Percentiles rank a stretch among this genome's conserved stretches.
phyloP scores from a whole-genome alignment of 2,113 vertebrate species.

The Hippocampus comes region DNA sequence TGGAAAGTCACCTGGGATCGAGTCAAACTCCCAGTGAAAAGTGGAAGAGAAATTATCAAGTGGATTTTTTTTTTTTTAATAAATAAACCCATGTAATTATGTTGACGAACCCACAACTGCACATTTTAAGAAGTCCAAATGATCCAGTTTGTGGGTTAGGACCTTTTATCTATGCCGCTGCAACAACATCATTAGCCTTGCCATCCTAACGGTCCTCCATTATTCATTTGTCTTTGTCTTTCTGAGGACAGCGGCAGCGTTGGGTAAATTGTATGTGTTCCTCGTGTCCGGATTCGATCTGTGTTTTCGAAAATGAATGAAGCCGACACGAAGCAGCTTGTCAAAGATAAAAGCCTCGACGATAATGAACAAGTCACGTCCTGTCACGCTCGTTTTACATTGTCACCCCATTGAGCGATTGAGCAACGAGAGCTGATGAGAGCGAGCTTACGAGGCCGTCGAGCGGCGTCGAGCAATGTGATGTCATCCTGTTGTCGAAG shows the following conservation, averaged over 20 bases:
- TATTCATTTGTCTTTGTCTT: constrained; percentile 6
- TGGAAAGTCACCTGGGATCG: too few relatives aligned
- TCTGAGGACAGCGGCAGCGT: neutral
- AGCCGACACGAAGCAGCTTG: constrained; percentile 28
- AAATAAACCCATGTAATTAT: neutral
- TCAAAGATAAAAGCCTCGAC: constrained; percentile 45
- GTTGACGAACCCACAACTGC: neutral
- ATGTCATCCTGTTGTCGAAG: neutral
- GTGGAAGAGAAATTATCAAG: too few relatives aligned
- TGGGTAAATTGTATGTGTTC: constrained; percentile 6
- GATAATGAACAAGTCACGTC: constrained; percentile 44
- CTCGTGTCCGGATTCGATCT: constrained; percentile 18
- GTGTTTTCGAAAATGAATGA: constrained; percentile 13
- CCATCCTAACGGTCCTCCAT: neutral
- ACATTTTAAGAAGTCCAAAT: neutral
- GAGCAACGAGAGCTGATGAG: constrained; percentile 19
- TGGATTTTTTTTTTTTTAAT: too few relatives aligned
- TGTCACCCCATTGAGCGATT: neutral
- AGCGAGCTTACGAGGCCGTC: neutral
- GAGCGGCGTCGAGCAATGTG: neutral
- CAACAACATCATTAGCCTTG: neutral
- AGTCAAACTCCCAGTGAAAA: too few relatives aligned
- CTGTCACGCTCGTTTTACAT: constrained; percentile 14
- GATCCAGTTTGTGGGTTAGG: neutral
- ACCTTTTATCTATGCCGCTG: neutral